phyloP scores from a whole-genome alignment of 1,140 invertebrate genomes.

The Ceratosolen solmsi region DNA sequence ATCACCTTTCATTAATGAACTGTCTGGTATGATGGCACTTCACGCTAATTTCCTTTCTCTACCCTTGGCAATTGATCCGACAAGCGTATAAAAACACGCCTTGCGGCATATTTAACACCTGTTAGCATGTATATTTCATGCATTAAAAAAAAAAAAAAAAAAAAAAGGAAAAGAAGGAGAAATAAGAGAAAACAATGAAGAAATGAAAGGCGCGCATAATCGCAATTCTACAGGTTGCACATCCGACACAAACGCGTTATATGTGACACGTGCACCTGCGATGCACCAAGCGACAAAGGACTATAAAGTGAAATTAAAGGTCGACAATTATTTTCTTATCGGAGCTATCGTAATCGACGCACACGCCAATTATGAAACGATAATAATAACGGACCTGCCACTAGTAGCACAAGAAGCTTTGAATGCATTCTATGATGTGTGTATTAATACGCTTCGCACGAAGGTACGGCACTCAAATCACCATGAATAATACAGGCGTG shows the following conservation, averaged over 20 bases:
- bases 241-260: neutral
- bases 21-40: conserved; percentile 75
- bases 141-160: neutral
- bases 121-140: neutral
- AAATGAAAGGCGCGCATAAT: neutral
- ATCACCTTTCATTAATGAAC: conserved; percentile 63
- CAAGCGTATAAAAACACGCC: conserved; percentile 18
- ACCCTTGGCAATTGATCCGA: conserved; percentile 53
- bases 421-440: neutral
- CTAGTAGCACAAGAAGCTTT: neutral
- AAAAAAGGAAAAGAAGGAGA: conserved; percentile 4
- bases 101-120: conserved; percentile 1
- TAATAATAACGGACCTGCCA: conserved; percentile 4
- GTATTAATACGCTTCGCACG: conserved; percentile 1
- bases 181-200: neutral
- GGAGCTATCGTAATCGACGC: conserved; percentile 3
- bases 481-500: conserved; percentile 45
- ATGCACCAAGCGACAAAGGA: neutral
- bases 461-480: conserved; percentile 8
- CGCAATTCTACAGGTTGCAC: conserved; percentile 36
- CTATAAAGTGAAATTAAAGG: conserved; percentile 44
- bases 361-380: conserved; percentile 5
- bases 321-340: conserved; percentile 43
- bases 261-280: conserved; percentile 5
- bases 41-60: conserved; percentile 64